These are phyloP conservation scores for Anorthoa munda DNA, from an alignment of 2,888 invertebrate species.

Conservation along the genomic window DNA sequence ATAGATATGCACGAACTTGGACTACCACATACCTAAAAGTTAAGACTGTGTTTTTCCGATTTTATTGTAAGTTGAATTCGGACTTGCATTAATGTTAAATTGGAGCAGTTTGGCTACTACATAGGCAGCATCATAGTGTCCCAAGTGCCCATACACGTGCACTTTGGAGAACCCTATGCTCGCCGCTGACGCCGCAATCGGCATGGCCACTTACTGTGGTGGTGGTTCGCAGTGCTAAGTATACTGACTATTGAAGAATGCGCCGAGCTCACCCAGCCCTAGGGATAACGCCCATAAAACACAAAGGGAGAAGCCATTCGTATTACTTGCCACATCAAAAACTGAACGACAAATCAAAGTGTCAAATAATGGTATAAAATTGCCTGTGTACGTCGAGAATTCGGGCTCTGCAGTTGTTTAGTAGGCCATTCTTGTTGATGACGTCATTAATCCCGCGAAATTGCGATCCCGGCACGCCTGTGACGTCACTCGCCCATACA, in stretches of 20 bases:
- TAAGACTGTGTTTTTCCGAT: neutral
- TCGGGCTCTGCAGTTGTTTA: slow-evolving; percentile 58
- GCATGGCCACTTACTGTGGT: no score
- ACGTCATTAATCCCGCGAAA: slow-evolving; percentile 67
- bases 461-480: slow-evolving; percentile 57
- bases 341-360: slow-evolving; percentile 51
- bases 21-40: neutral
- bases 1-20: neutral
- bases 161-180: no score
- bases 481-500: slow-evolving; percentile 60
- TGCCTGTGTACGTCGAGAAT: slow-evolving; percentile 42
- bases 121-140: neutral
- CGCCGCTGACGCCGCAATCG: no score
- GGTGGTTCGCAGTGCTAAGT: neutral
- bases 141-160: no score
- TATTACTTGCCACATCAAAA: slow-evolving; percentile 35
- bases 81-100: neutral
- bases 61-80: no score
- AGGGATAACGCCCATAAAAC: slow-evolving; percentile 24
- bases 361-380: slow-evolving; percentile 60
- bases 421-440: slow-evolving; percentile 66
- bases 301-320: slow-evolving; percentile 7
- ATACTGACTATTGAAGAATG: neutral
- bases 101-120: no score
- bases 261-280: neutral